These are phyloP conservation scores for Saturnia japonica DNA, from an alignment of 2,888 invertebrate species.

Conservation along the genomic window DNA sequence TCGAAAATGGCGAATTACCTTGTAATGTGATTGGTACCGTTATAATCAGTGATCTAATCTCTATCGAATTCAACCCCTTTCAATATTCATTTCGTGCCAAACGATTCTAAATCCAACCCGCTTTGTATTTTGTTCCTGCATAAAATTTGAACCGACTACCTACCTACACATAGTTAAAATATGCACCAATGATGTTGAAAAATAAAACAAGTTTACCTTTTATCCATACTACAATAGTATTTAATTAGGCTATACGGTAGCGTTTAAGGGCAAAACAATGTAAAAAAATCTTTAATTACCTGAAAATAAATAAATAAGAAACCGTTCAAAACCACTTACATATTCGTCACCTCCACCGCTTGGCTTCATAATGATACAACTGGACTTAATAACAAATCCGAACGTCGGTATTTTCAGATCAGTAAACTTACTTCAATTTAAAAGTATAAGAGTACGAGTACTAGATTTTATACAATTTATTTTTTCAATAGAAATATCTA, in stretches of 20 bases:
- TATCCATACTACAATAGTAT: not conserved
- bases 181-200: not conserved
- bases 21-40: no score
- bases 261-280: no score
- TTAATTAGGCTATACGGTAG: no score
- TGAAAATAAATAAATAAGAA: not conserved
- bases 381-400: not conserved
- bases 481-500: not conserved
- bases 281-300: no score
- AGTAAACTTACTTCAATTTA: not conserved
- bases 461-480: not conserved
- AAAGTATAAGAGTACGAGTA: not conserved
- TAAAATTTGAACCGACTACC: no score
- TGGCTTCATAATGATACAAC: constrained; percentile 60
- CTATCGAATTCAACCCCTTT: no score
- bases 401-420: not conserved
- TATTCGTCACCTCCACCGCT: constrained; percentile 70
- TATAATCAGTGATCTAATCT: no score
- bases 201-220: not conserved
- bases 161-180: not conserved
- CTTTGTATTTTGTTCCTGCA: no score
- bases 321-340: constrained; percentile 49
- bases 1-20: no score
- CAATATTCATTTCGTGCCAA: no score
- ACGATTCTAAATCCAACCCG: no score